phyloP scores from a whole-genome alignment of 92 coral and sea anemone genomes.

The Muricea muricata region DNA sequence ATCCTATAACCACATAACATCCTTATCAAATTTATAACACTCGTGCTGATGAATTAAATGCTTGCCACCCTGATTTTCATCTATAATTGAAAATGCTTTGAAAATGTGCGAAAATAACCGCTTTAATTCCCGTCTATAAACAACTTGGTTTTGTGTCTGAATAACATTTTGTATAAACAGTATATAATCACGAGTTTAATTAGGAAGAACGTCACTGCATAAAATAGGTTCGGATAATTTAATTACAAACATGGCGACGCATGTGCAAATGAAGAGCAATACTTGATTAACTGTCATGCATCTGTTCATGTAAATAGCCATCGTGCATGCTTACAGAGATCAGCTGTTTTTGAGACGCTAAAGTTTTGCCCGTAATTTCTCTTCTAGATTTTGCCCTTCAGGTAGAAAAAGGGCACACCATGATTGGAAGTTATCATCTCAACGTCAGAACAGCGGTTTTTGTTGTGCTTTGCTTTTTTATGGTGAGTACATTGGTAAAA shows the following conservation, averaged over 20 bases:
- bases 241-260: background rate
- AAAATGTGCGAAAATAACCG: background rate
- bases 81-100: background rate
- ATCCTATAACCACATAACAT: too few species aligned
- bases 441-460: background rate
- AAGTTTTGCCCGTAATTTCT: background rate
- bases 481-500: slow-evolving; percentile 6
- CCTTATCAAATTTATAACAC: background rate
- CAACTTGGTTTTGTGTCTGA: too few species aligned
- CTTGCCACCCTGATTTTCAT: background rate
- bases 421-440: slow-evolving; percentile 2
- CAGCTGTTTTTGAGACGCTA: background rate
- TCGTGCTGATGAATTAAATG: background rate
- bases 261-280: background rate
- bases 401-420: background rate
- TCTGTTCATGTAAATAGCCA: too few species aligned
- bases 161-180: too few species aligned
- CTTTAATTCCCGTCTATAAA: too few species aligned
- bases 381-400: background rate
- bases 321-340: too few species aligned
- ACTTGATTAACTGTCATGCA: background rate
- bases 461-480: background rate
- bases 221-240: background rate
- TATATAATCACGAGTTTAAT: too few species aligned
- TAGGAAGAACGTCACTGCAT: too few species aligned